Evolutionary conservation across 2,888 invertebrate species (phyloP).

Genomic region (Tineola bisselliella): DNA sequence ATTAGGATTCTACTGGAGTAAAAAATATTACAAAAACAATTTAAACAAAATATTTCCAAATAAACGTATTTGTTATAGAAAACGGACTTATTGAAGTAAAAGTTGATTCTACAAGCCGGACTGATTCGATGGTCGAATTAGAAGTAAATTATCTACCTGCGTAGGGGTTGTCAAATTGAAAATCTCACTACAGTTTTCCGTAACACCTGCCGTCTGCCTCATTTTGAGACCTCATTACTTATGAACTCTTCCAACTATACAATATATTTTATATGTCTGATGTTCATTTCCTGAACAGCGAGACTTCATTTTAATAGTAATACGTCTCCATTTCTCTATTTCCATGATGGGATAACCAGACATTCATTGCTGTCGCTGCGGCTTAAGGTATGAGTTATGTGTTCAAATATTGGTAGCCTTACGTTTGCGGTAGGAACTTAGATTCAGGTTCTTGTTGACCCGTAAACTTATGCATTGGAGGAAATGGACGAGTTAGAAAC

Average conservation of each 20-base stretch:
- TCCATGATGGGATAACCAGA: background rate
- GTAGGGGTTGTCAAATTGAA: slow-evolving; percentile 7
- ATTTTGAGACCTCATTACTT: background rate
- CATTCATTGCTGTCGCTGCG: background rate
- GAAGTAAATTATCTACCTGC: background rate
- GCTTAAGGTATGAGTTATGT: background rate
- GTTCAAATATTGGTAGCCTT: background rate
- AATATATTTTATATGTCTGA: background rate
- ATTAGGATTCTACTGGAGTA: too few species aligned
- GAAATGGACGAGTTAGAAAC: too few species aligned
- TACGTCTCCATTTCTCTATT: background rate
- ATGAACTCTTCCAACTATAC: background rate
- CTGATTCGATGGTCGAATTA: background rate
- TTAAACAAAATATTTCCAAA: too few species aligned
- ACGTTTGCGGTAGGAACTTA: background rate
- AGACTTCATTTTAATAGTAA: slow-evolving; percentile 1
- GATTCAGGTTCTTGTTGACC: background rate
- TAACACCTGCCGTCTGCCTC: background rate
- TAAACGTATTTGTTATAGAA: too few species aligned
- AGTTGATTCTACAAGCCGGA: too few species aligned
- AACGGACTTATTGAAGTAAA: too few species aligned
- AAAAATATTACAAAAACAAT: too few species aligned
- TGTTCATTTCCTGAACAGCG: background rate
- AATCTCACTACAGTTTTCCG: slow-evolving; percentile 2
- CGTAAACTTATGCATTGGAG: too few species aligned